These are phyloP conservation scores for Pomacea canaliculata DNA, from an alignment of 2,888 invertebrate species.

Conservation along the genomic window DNA sequence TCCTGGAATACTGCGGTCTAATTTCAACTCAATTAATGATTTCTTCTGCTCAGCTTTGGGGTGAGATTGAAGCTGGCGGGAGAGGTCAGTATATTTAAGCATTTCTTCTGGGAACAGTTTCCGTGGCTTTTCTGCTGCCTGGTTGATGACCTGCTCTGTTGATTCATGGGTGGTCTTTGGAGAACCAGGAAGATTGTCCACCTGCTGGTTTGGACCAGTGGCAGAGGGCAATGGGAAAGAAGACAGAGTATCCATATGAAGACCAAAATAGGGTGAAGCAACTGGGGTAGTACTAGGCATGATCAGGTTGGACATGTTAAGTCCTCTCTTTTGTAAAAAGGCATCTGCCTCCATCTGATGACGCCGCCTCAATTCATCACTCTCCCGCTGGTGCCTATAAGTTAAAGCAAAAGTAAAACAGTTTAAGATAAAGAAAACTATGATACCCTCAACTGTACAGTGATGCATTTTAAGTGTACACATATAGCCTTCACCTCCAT, in stretches of 20 bases:
- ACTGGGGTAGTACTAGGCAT: conserved; percentile 9
- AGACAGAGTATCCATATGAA: conserved; percentile 7
- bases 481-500: too few species aligned
- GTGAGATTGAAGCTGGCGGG: conserved; percentile 14
- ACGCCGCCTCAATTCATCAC: conserved; percentile 40
- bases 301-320: conserved; percentile 36
- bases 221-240: background rate
- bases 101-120: conserved; percentile 31
- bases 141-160: background rate
- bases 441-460: too few species aligned
- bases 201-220: background rate
- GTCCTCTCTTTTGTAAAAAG: conserved; percentile 42
- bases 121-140: conserved; percentile 17
- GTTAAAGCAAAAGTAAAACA: background rate
- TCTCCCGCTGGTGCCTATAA: conserved; percentile 27
- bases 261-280: conserved; percentile 9
- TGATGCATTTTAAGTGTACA: too few species aligned
- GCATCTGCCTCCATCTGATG: conserved; percentile 47
- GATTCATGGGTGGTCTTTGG: conserved; percentile 9
- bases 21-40: conserved; percentile 36
- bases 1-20: conserved; percentile 32
- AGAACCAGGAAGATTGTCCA: conserved; percentile 2
- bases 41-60: conserved; percentile 31
- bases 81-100: conserved; percentile 33
- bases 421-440: too few species aligned